Evolutionary conservation across 2,797 vertebrate species (phyloP).

Genomic region (Dromococcyx pavoninus): DNA sequence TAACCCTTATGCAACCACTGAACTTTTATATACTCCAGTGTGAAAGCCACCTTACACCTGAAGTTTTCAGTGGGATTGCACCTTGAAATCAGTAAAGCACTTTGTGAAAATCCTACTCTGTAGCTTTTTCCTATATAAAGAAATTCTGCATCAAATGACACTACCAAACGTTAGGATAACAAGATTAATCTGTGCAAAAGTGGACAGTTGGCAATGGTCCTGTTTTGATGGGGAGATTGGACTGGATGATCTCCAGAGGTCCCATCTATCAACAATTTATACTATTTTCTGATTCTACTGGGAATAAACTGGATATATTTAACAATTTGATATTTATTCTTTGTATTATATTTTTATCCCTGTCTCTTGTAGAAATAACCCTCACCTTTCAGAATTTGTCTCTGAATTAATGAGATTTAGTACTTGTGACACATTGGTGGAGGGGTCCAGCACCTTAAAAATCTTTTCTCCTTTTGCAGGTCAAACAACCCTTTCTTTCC

Average conservation of each 20-base stretch:
- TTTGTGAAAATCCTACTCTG: neutral
- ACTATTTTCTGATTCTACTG: neutral
- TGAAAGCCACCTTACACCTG: neutral
- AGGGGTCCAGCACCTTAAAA: neutral
- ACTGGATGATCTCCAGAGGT: neutral
- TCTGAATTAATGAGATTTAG: neutral
- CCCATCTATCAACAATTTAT: neutral
- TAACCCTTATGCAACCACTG: neutral
- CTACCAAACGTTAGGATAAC: neutral
- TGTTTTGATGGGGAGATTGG: neutral
- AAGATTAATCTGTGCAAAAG: neutral
- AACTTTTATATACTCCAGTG: neutral
- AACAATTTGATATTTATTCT: neutral
- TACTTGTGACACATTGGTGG: neutral
- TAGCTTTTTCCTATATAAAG: neutral
- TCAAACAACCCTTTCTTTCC: constrained; percentile 73
- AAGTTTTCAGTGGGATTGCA: neutral
- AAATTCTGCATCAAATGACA: neutral
- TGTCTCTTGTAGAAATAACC: neutral
- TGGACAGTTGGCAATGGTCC: neutral
- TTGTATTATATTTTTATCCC: neutral
- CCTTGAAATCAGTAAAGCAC: neutral
- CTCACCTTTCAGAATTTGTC: neutral
- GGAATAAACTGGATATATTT: neutral
- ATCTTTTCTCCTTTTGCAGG: constrained; percentile 69